A percentile compares a stretch with the other conserved stretches of the same genome.
Evolutionary conservation across 2,113 vertebrate species (phyloP).

Genomic region (Muntiacus muntjak): DNA sequence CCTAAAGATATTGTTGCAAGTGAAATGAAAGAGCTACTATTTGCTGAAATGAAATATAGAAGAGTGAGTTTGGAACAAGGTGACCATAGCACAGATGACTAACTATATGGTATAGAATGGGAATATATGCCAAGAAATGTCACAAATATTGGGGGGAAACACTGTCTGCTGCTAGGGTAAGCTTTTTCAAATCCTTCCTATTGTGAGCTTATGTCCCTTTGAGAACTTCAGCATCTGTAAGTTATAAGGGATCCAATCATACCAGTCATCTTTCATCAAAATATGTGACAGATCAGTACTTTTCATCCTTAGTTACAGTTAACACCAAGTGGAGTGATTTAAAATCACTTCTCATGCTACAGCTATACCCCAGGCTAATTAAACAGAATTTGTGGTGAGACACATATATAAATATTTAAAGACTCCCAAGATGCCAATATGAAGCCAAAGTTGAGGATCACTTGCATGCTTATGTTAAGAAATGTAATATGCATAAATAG

Average conservation of each 20-base stretch:
- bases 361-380: not conserved
- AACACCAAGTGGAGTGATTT: not conserved
- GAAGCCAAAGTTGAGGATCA: not conserved
- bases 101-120: not conserved
- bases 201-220: not conserved
- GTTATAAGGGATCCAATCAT: not conserved
- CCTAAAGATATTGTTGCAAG: not conserved
- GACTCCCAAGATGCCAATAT: not conserved
- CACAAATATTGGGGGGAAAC: not conserved
- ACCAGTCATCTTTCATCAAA: not conserved
- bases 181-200: not conserved
- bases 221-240: not conserved
- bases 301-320: not conserved
- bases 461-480: not conserved
- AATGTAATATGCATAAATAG: not conserved
- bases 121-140: not conserved
- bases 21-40: not conserved
- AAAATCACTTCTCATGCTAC: not conserved
- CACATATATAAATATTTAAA: not conserved
- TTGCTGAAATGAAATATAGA: not conserved
- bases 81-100: not conserved
- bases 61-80: not conserved
- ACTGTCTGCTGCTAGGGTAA: not conserved
- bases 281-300: not conserved
- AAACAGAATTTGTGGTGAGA: not conserved